phyloP scores from a whole-genome alignment of 2,113 vertebrate species.

The Nerophis ophidion region DNA sequence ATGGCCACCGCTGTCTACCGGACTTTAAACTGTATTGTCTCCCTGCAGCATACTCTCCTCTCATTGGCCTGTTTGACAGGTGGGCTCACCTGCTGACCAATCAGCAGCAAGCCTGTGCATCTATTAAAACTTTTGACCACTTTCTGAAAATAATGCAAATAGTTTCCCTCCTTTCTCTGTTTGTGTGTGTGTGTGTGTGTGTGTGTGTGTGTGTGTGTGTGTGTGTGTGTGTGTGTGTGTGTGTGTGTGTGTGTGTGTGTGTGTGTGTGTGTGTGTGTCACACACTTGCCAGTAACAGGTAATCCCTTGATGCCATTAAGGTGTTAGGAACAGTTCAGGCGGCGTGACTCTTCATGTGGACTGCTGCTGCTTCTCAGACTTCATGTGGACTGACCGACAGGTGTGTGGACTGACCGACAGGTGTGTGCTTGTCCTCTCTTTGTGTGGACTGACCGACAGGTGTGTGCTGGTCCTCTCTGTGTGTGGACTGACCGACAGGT shows the following conservation, averaged over 20 bases:
- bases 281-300: slow-evolving; percentile 19
- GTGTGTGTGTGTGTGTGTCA: not conserved
- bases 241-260: not conserved
- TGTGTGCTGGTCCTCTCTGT: not conserved
- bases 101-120: slow-evolving; percentile 31
- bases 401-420: slow-evolving; percentile 7
- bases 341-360: not conserved
- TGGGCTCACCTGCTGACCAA: slow-evolving; percentile 33
- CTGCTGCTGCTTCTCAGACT: not conserved
- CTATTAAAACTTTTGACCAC: slow-evolving; percentile 40
- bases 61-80: slow-evolving; percentile 24
- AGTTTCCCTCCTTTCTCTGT: too few species aligned
- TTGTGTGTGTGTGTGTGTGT: not conserved
- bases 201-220: not conserved
- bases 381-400: slow-evolving; percentile 1
- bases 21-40: slow-evolving; percentile 31
- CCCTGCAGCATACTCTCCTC: slow-evolving; percentile 7
- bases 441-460: slow-evolving; percentile 2
- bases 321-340: slow-evolving; percentile 23
- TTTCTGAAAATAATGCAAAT: too few species aligned
- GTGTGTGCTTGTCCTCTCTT: not conserved
- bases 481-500: slow-evolving; percentile 6
- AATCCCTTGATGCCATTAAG: slow-evolving; percentile 45
- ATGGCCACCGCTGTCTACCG: slow-evolving; percentile 42
- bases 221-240: not conserved